phyloP scores from a whole-genome alignment of 2,113 vertebrate genomes.

The Spea bombifrons region DNA sequence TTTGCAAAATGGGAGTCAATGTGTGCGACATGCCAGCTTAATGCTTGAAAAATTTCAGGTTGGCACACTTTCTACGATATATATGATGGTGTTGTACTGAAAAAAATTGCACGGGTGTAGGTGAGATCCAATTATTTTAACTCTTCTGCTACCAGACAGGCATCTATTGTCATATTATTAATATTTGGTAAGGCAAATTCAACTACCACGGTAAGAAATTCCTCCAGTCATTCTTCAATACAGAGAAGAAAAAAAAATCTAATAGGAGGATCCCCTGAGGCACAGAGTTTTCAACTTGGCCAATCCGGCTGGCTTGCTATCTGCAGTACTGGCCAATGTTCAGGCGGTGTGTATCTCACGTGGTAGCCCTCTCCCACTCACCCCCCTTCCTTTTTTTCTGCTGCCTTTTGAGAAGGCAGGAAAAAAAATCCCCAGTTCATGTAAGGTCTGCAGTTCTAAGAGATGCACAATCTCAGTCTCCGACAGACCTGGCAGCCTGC shows the following conservation, averaged over 20 bases:
- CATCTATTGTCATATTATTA: background rate
- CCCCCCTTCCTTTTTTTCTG: constrained; percentile 25
- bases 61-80: background rate
- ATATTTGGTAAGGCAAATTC: constrained; percentile 26
- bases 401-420: constrained; percentile 44
- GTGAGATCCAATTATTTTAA: background rate
- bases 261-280: constrained; percentile 46
- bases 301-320: constrained; percentile 27
- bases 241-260: constrained; percentile 14
- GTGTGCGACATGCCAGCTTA: background rate
- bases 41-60: background rate
- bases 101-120: background rate
- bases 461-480: constrained; percentile 43
- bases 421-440: constrained; percentile 45
- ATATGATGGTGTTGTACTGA: too few relatives aligned
- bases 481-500: constrained; percentile 8
- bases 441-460: constrained; percentile 42
- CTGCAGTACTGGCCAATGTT: constrained; percentile 22
- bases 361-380: background rate
- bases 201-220: constrained; percentile 43
- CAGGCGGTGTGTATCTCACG: constrained; percentile 1
- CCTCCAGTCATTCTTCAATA: constrained; percentile 46
- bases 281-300: constrained; percentile 37
- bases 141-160: background rate
- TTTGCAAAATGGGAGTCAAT: constrained; percentile 3